Base-by-base conservation (phyloP, 2,888 invertebrate species). In the Drosophila seclusa region DNA sequence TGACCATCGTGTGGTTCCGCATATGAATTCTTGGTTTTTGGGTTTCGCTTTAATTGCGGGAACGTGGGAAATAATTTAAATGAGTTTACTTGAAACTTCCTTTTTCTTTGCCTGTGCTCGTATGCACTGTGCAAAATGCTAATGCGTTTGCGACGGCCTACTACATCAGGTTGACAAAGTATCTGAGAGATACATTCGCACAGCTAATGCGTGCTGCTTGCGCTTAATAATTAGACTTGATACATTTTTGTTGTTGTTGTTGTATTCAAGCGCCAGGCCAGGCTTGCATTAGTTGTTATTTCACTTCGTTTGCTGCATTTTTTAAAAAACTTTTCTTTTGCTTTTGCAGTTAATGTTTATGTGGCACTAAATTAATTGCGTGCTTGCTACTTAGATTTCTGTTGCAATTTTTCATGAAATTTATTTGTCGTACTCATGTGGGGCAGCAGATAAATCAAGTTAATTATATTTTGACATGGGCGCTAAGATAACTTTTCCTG, bases 21-120 rank as follows among this genome's bases (percentile, higher is more conserved):
- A 45, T 18, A 68, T 59, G 70, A 78, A 68, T 68, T 55, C 64
- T 68, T 62, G 63, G 54, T 59, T 48, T 68, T 77, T 71, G 68
- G 75, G 68, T 67, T 75, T 74, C 67, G 84, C 68, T 75, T 83
- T 86, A 83, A 89, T 87, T 87, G 89, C 83, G 72, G 78, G 75
- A 87, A 87, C 89, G 87, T 87, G 87, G 87, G 87, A 87, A 87
- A 71, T 80, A 76, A 82, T 87, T 89, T 87, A 76, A 87, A 84
- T 87, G 77, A 76, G 81, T 57, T 70, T 66, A 65, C 80, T 69
- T 76, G 68, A 73, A 78, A 67, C 72, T 79, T 87, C 78, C 78
- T 76, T 62, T 49, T 59, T 60, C 31, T n/a, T 11, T 49, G 8
- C 13, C 13, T 2, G 18, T 49, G 10, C n/a, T 18, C 38, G 52